These are phyloP conservation scores for Enteromius unitaeniatus DNA, from an alignment of 2,797 vertebrate species.

Conservation along the genomic window DNA sequence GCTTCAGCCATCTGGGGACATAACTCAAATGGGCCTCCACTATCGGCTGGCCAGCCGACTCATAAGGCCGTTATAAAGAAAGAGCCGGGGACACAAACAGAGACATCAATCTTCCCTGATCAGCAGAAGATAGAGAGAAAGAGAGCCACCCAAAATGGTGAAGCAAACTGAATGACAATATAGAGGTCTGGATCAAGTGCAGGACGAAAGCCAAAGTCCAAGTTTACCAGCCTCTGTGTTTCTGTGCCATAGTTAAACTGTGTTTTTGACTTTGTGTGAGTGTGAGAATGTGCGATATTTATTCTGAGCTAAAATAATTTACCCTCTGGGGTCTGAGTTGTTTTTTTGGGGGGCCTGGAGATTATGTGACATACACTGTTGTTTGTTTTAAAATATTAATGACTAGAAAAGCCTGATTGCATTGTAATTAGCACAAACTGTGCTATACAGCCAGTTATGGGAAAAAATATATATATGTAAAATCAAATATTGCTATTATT, in stretches of 20 bases:
- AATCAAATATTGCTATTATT: not conserved
- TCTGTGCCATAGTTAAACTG: slow-evolving; percentile 13
- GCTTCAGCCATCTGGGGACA: slow-evolving; percentile 62
- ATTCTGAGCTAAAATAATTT: not conserved
- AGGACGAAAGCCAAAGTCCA: slow-evolving; percentile 51
- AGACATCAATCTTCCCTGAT: slow-evolving; percentile 69
- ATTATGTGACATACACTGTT: not conserved
- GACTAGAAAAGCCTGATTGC: not conserved
- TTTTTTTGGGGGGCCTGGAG: not conserved
- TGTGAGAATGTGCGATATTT: slow-evolving; percentile 9
- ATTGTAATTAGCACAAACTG: not conserved
- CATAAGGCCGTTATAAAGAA: slow-evolving; percentile 63
- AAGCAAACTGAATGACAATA: slow-evolving; percentile 71
- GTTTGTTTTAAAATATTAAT: not conserved
- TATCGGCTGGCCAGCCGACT: slow-evolving; percentile 62
- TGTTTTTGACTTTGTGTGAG: slow-evolving; percentile 28
- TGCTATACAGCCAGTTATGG: not conserved
- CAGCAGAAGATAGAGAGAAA: slow-evolving; percentile 65
- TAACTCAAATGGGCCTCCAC: slow-evolving; percentile 63
- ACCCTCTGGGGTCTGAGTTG: not conserved
- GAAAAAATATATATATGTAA: not conserved
- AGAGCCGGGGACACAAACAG: slow-evolving; percentile 65
- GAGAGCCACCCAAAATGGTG: slow-evolving; percentile 62
- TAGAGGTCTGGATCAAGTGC: slow-evolving; percentile 56
- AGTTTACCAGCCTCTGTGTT: slow-evolving; percentile 45